These are phyloP conservation scores for Acrossocheilus wenchowensis DNA, from an alignment of 2,797 vertebrate genomes.

Conservation along the genomic window DNA sequence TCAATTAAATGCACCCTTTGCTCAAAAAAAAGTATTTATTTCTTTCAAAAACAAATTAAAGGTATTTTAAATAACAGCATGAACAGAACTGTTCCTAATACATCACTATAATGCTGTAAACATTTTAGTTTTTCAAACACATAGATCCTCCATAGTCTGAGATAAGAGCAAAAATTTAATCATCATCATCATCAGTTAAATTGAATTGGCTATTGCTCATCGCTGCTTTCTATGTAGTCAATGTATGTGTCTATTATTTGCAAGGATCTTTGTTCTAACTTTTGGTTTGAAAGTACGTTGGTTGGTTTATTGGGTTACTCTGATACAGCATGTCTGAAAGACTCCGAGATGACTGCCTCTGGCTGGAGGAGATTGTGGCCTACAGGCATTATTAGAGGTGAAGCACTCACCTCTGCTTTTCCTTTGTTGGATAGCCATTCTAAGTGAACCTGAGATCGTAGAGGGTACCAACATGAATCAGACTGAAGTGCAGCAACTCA, in stretches of 20 bases:
- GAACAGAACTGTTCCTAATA: too few species aligned
- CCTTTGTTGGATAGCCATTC: slow-evolving; percentile 20
- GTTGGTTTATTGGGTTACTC: neutral
- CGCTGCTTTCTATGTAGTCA: neutral
- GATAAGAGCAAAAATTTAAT: neutral
- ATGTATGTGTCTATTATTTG: neutral
- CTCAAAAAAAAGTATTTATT: neutral
- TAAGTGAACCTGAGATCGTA: slow-evolving; percentile 50
- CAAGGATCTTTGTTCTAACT: neutral
- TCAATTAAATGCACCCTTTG: neutral
- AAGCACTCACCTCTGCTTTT: slow-evolving; percentile 28
- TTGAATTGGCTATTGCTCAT: neutral
- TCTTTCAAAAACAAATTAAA: too few species aligned
- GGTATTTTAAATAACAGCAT: too few species aligned
- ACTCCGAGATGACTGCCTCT: slow-evolving; percentile 19
- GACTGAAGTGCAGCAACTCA: slow-evolving; percentile 42
- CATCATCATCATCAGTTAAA: neutral
- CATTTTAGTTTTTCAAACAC: neutral
- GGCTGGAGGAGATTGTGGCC: slow-evolving; percentile 28
- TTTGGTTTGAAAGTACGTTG: neutral
- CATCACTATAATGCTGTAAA: too few species aligned
- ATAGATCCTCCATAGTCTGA: neutral
- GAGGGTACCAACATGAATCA: slow-evolving; percentile 46
- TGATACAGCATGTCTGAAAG: neutral
- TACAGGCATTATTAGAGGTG: slow-evolving; percentile 38